Base-by-base conservation (phyloP, 2,113 vertebrate species). In the Sitta europaea region DNA sequence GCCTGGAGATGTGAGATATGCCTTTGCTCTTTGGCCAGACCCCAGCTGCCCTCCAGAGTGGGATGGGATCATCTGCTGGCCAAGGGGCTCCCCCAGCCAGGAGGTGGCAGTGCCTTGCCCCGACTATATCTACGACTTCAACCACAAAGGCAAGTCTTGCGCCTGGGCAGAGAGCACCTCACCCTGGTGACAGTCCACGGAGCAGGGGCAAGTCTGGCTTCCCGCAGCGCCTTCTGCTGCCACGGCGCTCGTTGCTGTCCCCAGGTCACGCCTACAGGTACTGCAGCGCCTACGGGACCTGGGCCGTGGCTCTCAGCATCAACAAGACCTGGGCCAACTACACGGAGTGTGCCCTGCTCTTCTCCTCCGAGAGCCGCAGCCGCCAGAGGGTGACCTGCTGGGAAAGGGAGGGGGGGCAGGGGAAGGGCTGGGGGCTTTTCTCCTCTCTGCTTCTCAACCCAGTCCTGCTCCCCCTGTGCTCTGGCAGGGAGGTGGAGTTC, bases 251-350 rank as follows among this genome's bases (percentile, higher is more conserved):
- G 1, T 35, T 22, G 36, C 57, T 2, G 22, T 79, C 50, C 47
- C 61, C 94, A 99, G 99, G 99, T 45, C 97, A 92, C 2, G 99
- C 99, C 53, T 98, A 99, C 94, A 98, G 99, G 75, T 98, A 97
- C 90, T 99, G 99, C 95, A 98, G 98, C 4, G 67, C 91, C 5
- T 90, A 94, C 0, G 99, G 99, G 20, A 98, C 82, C 58, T 99
- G 99, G 99, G 98, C 99, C 73, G 73, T 98, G 96, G 98, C 98
- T 14, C 88, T 97, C 54, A 98, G 97, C 77, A 90, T 97, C 89
- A 99, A 99, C 97, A 98, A 98, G 86, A 99, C 99, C 20, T 99
- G 99, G 99, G 99, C 99, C n/a, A 99, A 99, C 90, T 99, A 99
- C 97, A 98, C 97, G 0, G 99, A 99, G 79, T 99, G 99, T 42